These are phyloP conservation scores for Cataglyphis rosenhaueri DNA, from an alignment of 2,888 invertebrate genomes.

Conservation along the genomic window DNA sequence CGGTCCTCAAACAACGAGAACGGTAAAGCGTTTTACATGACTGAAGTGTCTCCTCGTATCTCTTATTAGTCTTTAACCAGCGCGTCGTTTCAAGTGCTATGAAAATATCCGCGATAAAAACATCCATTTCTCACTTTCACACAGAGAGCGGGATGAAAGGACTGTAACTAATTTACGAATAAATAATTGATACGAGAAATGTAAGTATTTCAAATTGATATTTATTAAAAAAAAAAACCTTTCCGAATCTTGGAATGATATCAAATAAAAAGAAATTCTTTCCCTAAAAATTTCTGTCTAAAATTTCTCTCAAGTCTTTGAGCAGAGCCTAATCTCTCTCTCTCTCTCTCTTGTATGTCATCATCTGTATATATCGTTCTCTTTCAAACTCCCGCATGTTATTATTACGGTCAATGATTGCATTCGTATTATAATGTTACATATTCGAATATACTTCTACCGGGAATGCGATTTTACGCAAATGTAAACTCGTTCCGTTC, in stretches of 20 bases:
- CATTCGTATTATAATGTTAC: slow-evolving; percentile 18
- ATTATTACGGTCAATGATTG: slow-evolving; percentile 9
- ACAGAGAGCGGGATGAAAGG: not conserved
- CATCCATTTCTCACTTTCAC: slow-evolving; percentile 31
- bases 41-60: slow-evolving; percentile 52
- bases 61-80: slow-evolving; percentile 5
- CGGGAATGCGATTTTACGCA: slow-evolving; percentile 18
- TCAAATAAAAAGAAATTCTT: slow-evolving; percentile 6
- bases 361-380: not conserved
- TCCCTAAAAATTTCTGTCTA: not conserved
- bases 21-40: slow-evolving; percentile 68
- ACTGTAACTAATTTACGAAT: slow-evolving; percentile 16
- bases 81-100: slow-evolving; percentile 1
- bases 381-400: not conserved
- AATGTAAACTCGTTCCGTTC: slow-evolving; percentile 44
- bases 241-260: not conserved
- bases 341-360: not conserved
- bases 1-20: slow-evolving; percentile 56
- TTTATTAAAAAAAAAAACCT: not conserved
- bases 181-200: slow-evolving; percentile 26
- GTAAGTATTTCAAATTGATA: not conserved
- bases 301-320: not conserved
- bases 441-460: slow-evolving; percentile 35
- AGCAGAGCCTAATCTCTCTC: not conserved
- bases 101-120: slow-evolving; percentile 23